phyloP scores from a whole-genome alignment of 2,113 vertebrate species.

The Gambusia holbrooki region DNA sequence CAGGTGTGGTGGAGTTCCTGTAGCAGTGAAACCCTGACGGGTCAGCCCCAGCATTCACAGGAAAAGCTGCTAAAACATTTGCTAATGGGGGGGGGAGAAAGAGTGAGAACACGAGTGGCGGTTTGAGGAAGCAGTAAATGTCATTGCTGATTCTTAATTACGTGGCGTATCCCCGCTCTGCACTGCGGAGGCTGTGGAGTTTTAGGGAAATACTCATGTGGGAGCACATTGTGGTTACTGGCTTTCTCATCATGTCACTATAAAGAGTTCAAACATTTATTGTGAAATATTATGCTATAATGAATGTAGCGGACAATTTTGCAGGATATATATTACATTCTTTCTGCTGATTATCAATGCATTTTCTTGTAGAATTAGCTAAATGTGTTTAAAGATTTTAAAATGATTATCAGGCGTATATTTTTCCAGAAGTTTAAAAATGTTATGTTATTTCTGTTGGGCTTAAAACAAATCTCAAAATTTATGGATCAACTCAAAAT shows the following conservation, averaged over 20 bases:
- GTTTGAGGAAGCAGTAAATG: slow-evolving; percentile 74
- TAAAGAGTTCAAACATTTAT: slow-evolving; percentile 22
- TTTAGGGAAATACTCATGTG: slow-evolving; percentile 31
- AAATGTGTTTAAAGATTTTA: neutral
- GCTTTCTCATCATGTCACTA: slow-evolving; percentile 32
- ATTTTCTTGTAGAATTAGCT: neutral
- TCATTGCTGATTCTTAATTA: slow-evolving; percentile 66
- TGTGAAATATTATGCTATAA: neutral
- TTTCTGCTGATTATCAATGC: neutral
- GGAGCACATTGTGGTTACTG: slow-evolving; percentile 44
- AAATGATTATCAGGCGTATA: neutral
- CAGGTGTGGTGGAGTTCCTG: slow-evolving; percentile 11
- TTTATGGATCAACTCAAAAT: no score
- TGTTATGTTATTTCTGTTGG: neutral
- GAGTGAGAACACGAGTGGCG: slow-evolving; percentile 18
- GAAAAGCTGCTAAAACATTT: slow-evolving; percentile 62
- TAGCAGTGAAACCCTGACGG: slow-evolving; percentile 33
- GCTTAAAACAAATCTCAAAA: no score
- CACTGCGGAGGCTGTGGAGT: slow-evolving; percentile 15
- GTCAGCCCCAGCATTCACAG: slow-evolving; percentile 32
- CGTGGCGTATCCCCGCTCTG: slow-evolving; percentile 31
- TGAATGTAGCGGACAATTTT: neutral
- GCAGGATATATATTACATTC: neutral
- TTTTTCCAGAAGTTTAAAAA: neutral
- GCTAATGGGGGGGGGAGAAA: slow-evolving; percentile 46